Conservation (phyloP, 2,797 vertebrate species). For the Onychomys leucogaster region DNA sequence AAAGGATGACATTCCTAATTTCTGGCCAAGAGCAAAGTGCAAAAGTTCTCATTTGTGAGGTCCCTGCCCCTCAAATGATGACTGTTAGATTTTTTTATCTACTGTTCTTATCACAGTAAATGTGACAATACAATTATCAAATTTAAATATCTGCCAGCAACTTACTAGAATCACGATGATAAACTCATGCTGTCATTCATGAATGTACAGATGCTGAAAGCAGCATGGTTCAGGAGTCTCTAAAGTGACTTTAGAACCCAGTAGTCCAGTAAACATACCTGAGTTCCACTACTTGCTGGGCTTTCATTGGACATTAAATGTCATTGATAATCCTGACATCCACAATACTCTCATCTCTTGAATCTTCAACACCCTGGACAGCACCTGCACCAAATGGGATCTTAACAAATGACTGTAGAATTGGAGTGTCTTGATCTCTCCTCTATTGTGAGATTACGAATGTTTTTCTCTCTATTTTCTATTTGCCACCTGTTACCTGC, state of each 20-base stretch:
- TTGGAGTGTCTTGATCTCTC: neutral
- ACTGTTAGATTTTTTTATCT: neutral
- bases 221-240: neutral
- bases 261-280: neutral
- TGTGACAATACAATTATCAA: neutral
- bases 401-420: neutral
- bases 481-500: slow-evolving; percentile 45
- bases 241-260: neutral
- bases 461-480: slow-evolving; percentile 13
- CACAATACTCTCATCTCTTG: neutral
- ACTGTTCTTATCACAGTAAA: neutral
- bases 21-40: neutral
- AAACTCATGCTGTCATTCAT: neutral
- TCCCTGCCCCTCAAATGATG: neutral
- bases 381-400: neutral
- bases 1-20: neutral
- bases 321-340: neutral
- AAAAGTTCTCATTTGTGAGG: neutral
- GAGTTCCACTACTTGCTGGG: neutral
- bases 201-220: neutral
- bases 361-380: neutral
- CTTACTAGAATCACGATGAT: neutral
- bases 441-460: neutral
- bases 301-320: neutral
- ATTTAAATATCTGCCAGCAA: neutral